These are phyloP conservation scores for Graptemys geographica DNA, from an alignment of 2,797 vertebrate genomes.

Conservation along the genomic window DNA sequence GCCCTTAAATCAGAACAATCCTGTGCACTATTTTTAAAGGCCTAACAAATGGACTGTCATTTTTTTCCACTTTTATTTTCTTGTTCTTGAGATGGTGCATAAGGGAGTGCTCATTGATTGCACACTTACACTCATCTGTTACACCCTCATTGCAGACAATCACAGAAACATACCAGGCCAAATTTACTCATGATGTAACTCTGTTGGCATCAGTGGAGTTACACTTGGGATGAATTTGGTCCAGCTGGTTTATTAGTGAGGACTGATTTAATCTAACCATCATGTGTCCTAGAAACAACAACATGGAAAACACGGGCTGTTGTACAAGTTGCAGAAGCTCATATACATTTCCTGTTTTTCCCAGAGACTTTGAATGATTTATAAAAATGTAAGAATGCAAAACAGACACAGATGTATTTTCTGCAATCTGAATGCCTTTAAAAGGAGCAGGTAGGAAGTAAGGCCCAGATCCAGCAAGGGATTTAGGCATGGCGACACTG, in stretches of 20 bases:
- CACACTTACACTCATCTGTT: neutral
- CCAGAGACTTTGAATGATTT: neutral
- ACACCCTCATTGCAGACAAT: neutral
- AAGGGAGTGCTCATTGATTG: neutral
- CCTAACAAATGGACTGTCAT: neutral
- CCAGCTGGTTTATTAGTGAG: neutral
- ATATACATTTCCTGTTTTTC: neutral
- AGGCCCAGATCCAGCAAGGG: neutral
- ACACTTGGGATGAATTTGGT: neutral
- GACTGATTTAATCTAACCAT: neutral
- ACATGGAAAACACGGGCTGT: fast-evolving
- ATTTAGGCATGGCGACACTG: neutral
- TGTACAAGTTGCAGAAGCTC: neutral
- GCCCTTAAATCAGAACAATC: neutral
- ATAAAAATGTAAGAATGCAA: neutral
- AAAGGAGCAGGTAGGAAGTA: neutral
- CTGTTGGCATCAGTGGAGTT: fast-evolving
- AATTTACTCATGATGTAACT: neutral
- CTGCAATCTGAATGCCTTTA: neutral
- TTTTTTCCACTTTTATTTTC: neutral
- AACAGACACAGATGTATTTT: neutral
- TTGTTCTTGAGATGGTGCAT: neutral
- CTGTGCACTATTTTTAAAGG: neutral
- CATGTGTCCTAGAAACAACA: neutral
- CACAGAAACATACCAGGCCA: neutral